These are phyloP conservation scores for Cistogaster globosa DNA, from an alignment of 2,888 invertebrate genomes.

Conservation along the genomic window DNA sequence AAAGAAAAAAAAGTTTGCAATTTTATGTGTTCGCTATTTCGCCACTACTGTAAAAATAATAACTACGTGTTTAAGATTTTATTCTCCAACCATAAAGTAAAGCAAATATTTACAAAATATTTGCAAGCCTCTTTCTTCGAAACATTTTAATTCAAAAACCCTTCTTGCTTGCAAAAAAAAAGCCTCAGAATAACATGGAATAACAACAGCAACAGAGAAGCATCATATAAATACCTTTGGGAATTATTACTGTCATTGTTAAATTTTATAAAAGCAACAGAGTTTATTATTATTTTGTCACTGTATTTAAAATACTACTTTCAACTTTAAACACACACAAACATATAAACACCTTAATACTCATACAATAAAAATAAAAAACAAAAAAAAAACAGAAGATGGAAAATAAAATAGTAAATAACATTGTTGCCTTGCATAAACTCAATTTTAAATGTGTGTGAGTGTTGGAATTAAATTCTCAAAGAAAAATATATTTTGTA, in stretches of 20 bases:
- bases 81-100: constrained; percentile 1
- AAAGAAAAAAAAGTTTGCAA: too few relatives aligned
- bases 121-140: not conserved
- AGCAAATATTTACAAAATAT: constrained; percentile 29
- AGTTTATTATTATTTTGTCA: constrained; percentile 70
- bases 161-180: not conserved
- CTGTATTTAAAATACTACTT: constrained; percentile 58
- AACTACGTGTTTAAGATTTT: constrained; percentile 38
- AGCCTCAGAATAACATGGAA: constrained; percentile 7
- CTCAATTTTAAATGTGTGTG: not conserved
- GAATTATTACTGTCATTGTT: constrained; percentile 68
- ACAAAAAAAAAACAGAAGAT: too few relatives aligned
- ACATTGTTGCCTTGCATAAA: constrained; percentile 30
- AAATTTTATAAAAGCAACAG: constrained; percentile 66
- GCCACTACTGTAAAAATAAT: constrained; percentile 26
- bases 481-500: constrained; percentile 36
- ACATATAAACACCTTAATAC: not conserved
- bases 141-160: not conserved
- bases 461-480: constrained; percentile 1
- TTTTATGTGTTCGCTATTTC: not conserved
- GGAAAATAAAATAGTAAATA: constrained; percentile 22
- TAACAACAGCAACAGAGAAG: constrained; percentile 8
- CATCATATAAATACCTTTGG: constrained; percentile 68
- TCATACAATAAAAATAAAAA: not conserved
- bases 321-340: constrained; percentile 39